phyloP scores from a whole-genome alignment of 1,140 invertebrate species.

The Periplaneta americana region DNA sequence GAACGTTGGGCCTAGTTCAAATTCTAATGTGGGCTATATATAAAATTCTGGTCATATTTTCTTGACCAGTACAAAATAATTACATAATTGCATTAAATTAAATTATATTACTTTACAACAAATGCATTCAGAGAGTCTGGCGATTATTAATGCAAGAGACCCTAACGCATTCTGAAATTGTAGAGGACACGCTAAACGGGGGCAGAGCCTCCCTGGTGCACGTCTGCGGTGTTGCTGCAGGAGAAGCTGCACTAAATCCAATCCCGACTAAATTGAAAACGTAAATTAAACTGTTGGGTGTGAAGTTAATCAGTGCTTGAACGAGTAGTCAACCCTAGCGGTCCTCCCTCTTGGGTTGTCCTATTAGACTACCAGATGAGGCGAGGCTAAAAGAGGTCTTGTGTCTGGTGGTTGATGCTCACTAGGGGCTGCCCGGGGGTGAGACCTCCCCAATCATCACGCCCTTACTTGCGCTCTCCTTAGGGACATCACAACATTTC shows the following conservation, averaged over 20 bases:
- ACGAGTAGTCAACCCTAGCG: not conserved
- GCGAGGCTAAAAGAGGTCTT: not conserved
- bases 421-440: not conserved
- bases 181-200: too few relatives aligned
- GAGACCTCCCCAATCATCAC: slow-evolving; percentile 4
- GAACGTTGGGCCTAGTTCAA: too few relatives aligned
- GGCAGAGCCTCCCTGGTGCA: not conserved
- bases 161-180: too few relatives aligned
- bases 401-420: not conserved
- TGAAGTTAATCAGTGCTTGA: slow-evolving; percentile 6
- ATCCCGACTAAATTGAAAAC: slow-evolving; percentile 6
- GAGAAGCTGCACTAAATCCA: not conserved
- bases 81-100: too few relatives aligned
- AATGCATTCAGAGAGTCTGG: too few relatives aligned
- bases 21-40: too few relatives aligned
- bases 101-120: too few relatives aligned
- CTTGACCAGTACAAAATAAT: too few relatives aligned
- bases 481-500: slow-evolving; percentile 7
- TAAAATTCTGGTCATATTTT: too few relatives aligned
- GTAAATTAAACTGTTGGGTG: slow-evolving; percentile 12
- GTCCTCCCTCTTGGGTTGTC: not conserved
- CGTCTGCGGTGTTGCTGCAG: not conserved
- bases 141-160: too few relatives aligned
- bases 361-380: slow-evolving; percentile 9
- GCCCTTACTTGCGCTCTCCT: not conserved